Evolutionary conservation across 1,140 invertebrate species (phyloP).

Genomic region (Leptopilina boulardi): DNA sequence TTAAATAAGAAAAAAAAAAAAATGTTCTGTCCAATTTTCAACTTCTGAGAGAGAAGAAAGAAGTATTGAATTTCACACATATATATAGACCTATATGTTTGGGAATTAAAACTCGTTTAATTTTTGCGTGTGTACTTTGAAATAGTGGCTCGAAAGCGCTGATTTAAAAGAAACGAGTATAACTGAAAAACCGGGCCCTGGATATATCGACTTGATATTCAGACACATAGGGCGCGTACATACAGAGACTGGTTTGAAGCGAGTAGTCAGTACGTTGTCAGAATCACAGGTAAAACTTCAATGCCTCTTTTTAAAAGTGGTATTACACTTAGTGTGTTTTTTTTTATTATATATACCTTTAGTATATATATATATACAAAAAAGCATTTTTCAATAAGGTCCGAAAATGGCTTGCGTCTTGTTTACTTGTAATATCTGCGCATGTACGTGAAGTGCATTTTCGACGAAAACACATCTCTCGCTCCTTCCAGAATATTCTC

Average conservation of each 20-base stretch:
- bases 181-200: constrained; percentile 24
- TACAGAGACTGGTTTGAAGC: constrained; percentile 24
- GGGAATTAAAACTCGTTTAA: constrained; percentile 23
- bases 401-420: not conserved
- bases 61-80: not conserved
- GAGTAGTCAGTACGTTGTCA: constrained; percentile 23
- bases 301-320: not conserved
- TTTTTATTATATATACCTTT: no score
- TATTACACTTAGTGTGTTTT: constrained; percentile 3
- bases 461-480: no score
- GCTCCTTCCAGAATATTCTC: no score
- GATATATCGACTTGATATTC: constrained; percentile 32
- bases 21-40: no score
- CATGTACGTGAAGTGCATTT: no score
- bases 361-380: no score
- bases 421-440: not conserved
- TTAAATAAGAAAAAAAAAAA: no score
- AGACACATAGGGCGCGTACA: not conserved
- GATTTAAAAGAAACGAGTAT: constrained; percentile 21
- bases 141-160: constrained; percentile 27
- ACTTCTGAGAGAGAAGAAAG: not conserved
- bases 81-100: not conserved
- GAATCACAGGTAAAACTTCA: constrained; percentile 13
- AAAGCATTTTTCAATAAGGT: not conserved
- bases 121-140: not conserved